Evolutionary conservation across 2,888 invertebrate genomes (phyloP), one percentile per base, ranked within the genome.

Genomic region (Rhagonycha lutea): DNA sequence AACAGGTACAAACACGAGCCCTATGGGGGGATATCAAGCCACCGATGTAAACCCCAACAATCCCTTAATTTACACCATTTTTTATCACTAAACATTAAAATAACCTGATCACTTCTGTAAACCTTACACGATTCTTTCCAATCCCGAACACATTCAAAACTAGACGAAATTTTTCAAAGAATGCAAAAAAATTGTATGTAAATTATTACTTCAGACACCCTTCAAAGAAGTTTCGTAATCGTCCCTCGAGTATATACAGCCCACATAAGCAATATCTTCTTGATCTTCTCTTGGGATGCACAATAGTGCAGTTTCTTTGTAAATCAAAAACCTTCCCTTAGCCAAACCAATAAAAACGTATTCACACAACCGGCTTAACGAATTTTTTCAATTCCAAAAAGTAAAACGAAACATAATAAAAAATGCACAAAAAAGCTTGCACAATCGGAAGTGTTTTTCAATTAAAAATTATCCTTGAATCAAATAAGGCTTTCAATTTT

Each of bases 1-100:
- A 79, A 79, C 79, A 80, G 79, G 78, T 78, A 79, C 75, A 76
- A 75, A 61, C 60, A 69, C 69, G 69, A 67, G 69, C 70, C 75
- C 70, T 78, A 71, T 75, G 74, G 79, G 47, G 26, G 26, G 72
- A 72, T 72, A 72, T 74, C 67, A 65, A 67, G 68, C 68, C 75
- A 72, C 71, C 78, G 69, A 65, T 68, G 71, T 67, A 47, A 63
- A 67, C 73, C 62, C 72, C 63, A 24, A 24, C 26, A 65, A 65
- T 65, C 26, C 26, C 26, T 65, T 65, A 65, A 65, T 65, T 65
- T 65, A 65, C 24, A 65, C 23, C 63, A 47, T 12, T n/a, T 47
- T 28, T n/a, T n/a, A 47, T 47, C 47, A 47, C 47, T n/a, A n/a
- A n/a, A 47, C 47, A 47, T n/a, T 47, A n/a, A 47, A 47, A 47